phyloP scores from a whole-genome alignment of 2,113 vertebrate genomes.

The Todiramphus chloris region DNA sequence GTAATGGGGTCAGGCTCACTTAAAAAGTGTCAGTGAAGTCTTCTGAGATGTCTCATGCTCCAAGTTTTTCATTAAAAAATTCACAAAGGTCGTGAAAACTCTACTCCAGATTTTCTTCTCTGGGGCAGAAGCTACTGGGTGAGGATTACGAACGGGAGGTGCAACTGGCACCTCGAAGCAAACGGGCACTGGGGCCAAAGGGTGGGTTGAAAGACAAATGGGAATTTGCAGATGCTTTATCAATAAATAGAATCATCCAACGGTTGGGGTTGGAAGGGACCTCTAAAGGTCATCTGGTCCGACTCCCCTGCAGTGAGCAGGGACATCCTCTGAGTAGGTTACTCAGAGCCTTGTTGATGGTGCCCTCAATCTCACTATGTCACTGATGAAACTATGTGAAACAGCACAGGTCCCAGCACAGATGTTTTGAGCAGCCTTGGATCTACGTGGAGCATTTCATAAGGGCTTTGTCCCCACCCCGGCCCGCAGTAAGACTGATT shows the following conservation, averaged over 20 bases:
- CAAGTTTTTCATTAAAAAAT: neutral
- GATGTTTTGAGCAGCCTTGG: neutral
- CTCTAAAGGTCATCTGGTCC: too few species aligned
- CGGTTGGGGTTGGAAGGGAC: too few species aligned
- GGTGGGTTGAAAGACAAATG: neutral
- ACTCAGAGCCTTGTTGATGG: too few species aligned
- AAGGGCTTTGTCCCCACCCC: neutral
- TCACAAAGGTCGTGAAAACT: neutral
- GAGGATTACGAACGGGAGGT: neutral
- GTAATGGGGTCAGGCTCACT: neutral
- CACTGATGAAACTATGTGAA: too few species aligned
- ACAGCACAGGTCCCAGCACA: too few species aligned
- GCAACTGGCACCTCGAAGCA: neutral
- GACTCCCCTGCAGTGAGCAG: too few species aligned
- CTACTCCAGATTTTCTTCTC: neutral
- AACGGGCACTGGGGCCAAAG: neutral
- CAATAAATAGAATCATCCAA: too few species aligned
- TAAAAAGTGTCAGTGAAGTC: neutral
- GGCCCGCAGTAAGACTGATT: neutral
- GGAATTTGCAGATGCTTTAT: too few species aligned
- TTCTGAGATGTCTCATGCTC: neutral
- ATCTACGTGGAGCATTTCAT: fast-evolving
- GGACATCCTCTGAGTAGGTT: too few species aligned
- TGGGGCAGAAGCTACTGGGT: neutral
- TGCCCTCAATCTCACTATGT: too few species aligned